A percentile compares a stretch with the other conserved stretches of the same genome.
Evolutionary conservation across 2,888 invertebrate genomes (phyloP).

Genomic region (Ptychoptera albimana): DNA sequence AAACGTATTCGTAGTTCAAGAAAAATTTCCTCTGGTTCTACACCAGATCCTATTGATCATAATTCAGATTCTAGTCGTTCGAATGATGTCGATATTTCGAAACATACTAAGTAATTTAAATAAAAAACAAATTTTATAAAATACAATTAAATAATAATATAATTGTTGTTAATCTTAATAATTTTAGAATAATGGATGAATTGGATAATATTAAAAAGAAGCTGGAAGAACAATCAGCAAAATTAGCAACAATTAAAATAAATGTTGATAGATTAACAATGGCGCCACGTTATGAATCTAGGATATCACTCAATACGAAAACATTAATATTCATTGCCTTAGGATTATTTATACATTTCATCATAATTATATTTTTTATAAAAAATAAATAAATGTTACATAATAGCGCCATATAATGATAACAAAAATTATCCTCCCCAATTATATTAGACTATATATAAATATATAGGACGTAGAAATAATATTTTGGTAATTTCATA

Average conservation of each 20-base stretch:
- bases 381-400: no score
- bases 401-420: no score
- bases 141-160: background rate
- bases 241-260: constrained; percentile 26
- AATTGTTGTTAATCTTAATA: no score
- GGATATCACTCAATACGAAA: constrained; percentile 2
- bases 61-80: constrained; percentile 37
- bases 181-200: constrained; percentile 32
- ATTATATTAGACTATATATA: no score
- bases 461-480: no score
- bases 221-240: constrained; percentile 34
- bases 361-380: background rate
- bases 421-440: no score
- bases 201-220: constrained; percentile 34
- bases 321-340: constrained; percentile 6
- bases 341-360: constrained; percentile 8
- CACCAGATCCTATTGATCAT: constrained; percentile 34
- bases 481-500: no score
- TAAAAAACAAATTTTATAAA: background rate
- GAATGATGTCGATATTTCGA: constrained; percentile 17
- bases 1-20: constrained; percentile 35
- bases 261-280: constrained; percentile 24
- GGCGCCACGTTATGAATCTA: constrained; percentile 13
- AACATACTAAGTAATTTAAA: constrained; percentile 6
- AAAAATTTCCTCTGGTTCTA: constrained; percentile 29